Conservation (phyloP, 1,140 invertebrate genomes). For the Ceratina japonica region DNA sequence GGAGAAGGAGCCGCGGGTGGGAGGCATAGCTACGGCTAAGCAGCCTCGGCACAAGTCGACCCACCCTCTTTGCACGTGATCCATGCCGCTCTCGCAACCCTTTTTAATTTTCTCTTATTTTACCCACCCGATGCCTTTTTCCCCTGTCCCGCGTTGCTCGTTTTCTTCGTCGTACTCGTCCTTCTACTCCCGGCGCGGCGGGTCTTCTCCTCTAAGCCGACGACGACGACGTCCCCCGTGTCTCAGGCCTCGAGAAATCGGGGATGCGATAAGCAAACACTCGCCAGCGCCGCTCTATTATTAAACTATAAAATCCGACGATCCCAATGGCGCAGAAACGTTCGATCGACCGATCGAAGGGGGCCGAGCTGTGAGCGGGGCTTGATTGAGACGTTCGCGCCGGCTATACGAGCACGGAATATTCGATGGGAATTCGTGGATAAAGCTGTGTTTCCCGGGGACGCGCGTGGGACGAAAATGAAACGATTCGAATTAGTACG, state of each 20-base stretch:
- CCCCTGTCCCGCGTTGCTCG: background rate
- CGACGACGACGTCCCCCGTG: slow-evolving; percentile 44
- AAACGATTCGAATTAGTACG: background rate
- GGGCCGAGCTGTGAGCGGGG: background rate
- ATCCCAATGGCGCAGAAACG: slow-evolving; percentile 55
- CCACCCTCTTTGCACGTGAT: slow-evolving; percentile 29
- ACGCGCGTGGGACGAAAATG: background rate
- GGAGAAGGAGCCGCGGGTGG: slow-evolving; percentile 38
- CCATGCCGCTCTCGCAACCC: slow-evolving; percentile 30
- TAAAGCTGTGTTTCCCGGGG: background rate
- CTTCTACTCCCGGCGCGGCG: slow-evolving; percentile 1
- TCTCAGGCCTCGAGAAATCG: slow-evolving; percentile 57
- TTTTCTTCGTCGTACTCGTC: slow-evolving; percentile 32
- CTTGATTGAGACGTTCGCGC: slow-evolving; percentile 32
- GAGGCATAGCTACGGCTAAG: slow-evolving; percentile 35
- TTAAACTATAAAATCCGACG: slow-evolving; percentile 67
- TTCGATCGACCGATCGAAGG: slow-evolving; percentile 13
- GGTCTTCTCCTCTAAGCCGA: slow-evolving; percentile 31
- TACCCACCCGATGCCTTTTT: slow-evolving; percentile 6
- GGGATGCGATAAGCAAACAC: slow-evolving; percentile 69
- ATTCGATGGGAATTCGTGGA: background rate
- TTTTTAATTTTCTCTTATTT: slow-evolving; percentile 35
- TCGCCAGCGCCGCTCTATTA: slow-evolving; percentile 66
- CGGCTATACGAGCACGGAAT: background rate
- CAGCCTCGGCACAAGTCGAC: slow-evolving; percentile 34